Evolutionary conservation across 2,888 invertebrate genomes (phyloP), one percentile per base, ranked within the genome.

Genomic region (Cryptocheilus praepositus): DNA sequence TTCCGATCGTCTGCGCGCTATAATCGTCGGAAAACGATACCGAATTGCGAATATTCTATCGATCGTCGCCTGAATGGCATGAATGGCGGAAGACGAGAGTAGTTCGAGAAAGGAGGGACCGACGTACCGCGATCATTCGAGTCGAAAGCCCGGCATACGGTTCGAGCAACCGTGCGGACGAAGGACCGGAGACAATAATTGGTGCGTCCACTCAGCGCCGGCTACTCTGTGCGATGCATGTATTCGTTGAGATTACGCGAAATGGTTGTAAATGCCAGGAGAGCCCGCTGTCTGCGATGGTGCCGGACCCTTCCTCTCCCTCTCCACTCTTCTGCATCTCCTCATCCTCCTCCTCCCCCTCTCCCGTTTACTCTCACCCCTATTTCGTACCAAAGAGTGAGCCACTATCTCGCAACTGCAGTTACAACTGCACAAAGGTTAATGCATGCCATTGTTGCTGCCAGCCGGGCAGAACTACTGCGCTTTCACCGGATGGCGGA

Each of bases 371-470:
- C 58, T 13, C 57, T 21, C 36, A 36, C 36, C 21, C 62, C 65
- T 52, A 63, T 55, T 53, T 36, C 36, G 25, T 36, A 36, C 36
- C 66, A 60, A 73, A 71, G 73, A 74, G 75, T 67, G 69, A 59
- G 71, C 71, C 66, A 80, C 87, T 88, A 88, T 87, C 88, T 86
- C 84, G 81, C 82, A 82, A 85, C 85, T 88, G 87, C 87, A 87
- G 87, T 88, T 88, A 87, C 86, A 85, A 87, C 81, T 86, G 84
- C 85, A 87, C 86, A 88, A 87, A 88, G 88, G 87, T 86, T 86
- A 87, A 88, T 88, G 86, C 86, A 85, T 82, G 82, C 86, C 80
- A 88, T 88, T 88, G 88, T 88, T 85, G 83, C 72, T 81, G 85
- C 81, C 81, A 82, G 84, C 81, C 84, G 80, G 74, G 81, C 82